Evolutionary conservation across 2,113 vertebrate species (phyloP), one percentile per base, ranked within the genome.

Genomic region (Sardina pilchardus): DNA sequence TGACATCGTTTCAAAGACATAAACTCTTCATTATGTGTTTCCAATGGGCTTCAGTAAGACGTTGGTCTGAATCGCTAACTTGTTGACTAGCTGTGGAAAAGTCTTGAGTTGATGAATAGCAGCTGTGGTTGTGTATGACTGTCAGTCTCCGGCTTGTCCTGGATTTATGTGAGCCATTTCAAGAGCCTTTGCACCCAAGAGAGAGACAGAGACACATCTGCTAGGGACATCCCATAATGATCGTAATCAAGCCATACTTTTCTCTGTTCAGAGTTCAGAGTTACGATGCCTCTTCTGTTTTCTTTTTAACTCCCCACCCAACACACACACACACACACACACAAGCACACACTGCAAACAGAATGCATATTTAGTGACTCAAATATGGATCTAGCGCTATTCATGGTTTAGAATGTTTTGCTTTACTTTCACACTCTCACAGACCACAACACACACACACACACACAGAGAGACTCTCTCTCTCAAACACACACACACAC

Each of bases 41-140:
- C 21, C 6, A 9, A n/a, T 63, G 24, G 24, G 63, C 26, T 71
- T 30, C 63, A 71, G 14, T 34, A 2, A 71, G 8, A 34, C 26
- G 8, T 10, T 16, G 16, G 8, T 71, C n/a, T 24, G 26, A 30
- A 30, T 34, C 12, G n/a, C 63, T 71, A 71, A 71, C 26, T 30
- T 71, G n/a, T 71, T 71, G 63, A 30, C 63, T 34, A 14, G 26
- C 63, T 71, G 50, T 53, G 3, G 78, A 85, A 81, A 48, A 53
- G n/a, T 80, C 78, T 24, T 8, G 30, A 24, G 42, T 45, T 53
- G 78, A 67, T 80, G 84, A 81, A 87, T 48, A 9, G 4, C 63
- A 78, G 50, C 81, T 91, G 90, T 82, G 87, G 90, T 90, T 89
- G 43, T 89, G 85, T 86, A 86, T 82, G 87, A 85, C 87, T 91